A percentile compares a stretch with the other conserved stretches of the same genome.
Evolutionary conservation across 2,888 invertebrate genomes (phyloP).

Genomic region (Julus scanicus): DNA sequence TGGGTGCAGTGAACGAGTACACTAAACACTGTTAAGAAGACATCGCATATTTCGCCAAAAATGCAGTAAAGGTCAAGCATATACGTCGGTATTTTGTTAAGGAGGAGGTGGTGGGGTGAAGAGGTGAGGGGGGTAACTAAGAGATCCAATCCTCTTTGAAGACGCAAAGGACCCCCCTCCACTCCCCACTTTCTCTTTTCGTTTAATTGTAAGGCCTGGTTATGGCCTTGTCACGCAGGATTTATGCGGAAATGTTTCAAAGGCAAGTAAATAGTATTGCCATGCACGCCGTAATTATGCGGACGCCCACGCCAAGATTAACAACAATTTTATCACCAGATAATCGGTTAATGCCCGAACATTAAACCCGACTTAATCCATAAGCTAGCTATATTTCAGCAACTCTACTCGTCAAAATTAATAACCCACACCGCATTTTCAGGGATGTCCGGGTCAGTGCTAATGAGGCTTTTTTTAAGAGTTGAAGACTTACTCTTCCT

Average conservation of each 20-base stretch:
- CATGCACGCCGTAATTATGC: neutral
- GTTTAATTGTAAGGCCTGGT: neutral
- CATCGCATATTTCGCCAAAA: neutral
- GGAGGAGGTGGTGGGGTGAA: neutral
- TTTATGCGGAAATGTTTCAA: slow-evolving; percentile 33
- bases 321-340: slow-evolving; percentile 33
- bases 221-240: slow-evolving; percentile 29
- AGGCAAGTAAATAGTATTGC: slow-evolving; percentile 24
- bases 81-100: neutral
- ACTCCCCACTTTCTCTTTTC: neutral
- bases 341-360: slow-evolving; percentile 33
- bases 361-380: slow-evolving; percentile 20
- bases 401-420: slow-evolving; percentile 17
- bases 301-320: slow-evolving; percentile 33
- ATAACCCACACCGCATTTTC: slow-evolving; percentile 26
- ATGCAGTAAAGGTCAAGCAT: slow-evolving; percentile 6
- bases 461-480: slow-evolving; percentile 8
- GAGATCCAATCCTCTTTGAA: neutral
- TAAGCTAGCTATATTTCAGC: slow-evolving; percentile 33
- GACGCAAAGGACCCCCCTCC: neutral
- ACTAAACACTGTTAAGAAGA: no score
- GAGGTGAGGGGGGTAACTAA: neutral
- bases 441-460: slow-evolving; percentile 33
- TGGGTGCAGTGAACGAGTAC: no score
- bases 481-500: slow-evolving; percentile 1